Percentiles rank a stretch among this genome's conserved stretches.
phyloP scores from a whole-genome alignment of 1,140 invertebrate genomes.

The Nebria ingens region DNA sequence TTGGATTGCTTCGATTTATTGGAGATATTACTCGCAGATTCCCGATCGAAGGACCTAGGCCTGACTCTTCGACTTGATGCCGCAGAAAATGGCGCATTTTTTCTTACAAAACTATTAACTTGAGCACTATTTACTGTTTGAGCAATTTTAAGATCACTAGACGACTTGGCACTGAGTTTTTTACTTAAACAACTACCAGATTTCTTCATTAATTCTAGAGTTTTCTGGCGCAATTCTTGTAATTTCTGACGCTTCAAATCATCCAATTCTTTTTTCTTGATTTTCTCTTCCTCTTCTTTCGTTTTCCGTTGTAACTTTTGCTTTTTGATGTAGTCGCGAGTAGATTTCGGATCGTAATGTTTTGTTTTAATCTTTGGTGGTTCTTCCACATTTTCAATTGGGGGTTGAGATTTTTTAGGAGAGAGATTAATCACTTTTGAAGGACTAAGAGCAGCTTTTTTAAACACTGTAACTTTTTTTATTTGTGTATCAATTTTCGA shows the following conservation, averaged over 20 bases:
- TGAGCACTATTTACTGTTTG: conserved; percentile 5
- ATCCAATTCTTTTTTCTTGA: conserved; percentile 17
- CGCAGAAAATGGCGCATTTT: conserved; percentile 8
- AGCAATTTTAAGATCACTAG: neutral
- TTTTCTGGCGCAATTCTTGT: conserved; percentile 28
- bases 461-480: neutral
- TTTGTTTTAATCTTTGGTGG: conserved; percentile 18
- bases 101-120: conserved; percentile 5
- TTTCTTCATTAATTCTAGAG: conserved; percentile 25
- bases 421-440: neutral
- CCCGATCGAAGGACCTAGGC: conserved; percentile 2
- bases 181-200: conserved; percentile 22
- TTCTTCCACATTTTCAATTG: conserved; percentile 1
- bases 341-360: conserved; percentile 24
- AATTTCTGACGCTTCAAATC: conserved; percentile 28
- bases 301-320: conserved; percentile 23
- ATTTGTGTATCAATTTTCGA: neutral
- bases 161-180: conserved; percentile 21
- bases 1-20: neutral
- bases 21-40: conserved; percentile 12
- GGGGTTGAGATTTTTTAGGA: neutral
- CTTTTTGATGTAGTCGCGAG: conserved; percentile 29
- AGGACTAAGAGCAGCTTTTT: neutral
- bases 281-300: conserved; percentile 19
- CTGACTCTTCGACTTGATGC: neutral